Conservation (phyloP, 2,888 invertebrate genomes). For the Calameuta pallipes region DNA sequence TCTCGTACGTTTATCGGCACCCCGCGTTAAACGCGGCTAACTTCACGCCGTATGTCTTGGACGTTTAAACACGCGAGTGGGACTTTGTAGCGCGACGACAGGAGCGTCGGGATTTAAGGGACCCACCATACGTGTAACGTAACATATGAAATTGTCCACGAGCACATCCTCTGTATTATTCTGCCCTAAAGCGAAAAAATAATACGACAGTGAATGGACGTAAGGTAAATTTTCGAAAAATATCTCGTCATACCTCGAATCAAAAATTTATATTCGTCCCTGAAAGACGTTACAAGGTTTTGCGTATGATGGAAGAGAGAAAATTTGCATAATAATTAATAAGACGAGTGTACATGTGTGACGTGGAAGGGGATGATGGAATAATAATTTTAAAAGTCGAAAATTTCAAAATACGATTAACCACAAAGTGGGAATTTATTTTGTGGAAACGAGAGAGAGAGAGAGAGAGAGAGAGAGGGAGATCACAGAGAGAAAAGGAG, state of each 20-base stretch:
- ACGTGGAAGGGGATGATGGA: too few species aligned
- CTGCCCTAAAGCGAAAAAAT: neutral
- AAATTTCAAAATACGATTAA: too few species aligned
- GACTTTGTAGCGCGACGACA: neutral
- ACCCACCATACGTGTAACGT: neutral
- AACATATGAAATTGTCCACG: neutral
- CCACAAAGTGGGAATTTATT: too few species aligned
- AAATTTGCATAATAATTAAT: neutral
- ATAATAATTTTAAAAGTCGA: too few species aligned
- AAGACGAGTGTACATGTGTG: neutral
- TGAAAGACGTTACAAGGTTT: neutral
- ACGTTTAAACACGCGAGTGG: neutral
- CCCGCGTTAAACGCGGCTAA: neutral
- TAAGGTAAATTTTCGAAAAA: neutral
- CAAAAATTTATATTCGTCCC: neutral
- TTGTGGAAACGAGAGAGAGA: too few species aligned
- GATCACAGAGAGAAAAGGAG: too few species aligned
- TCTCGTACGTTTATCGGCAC: neutral
- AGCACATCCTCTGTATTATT: neutral
- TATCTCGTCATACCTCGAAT: neutral
- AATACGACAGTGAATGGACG: neutral
- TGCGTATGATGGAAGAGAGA: neutral
- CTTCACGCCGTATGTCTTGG: neutral
- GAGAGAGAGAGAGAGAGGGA: too few species aligned
- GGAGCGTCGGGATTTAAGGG: neutral